These are phyloP conservation scores for Meloidogyne floridensis DNA, from an alignment of 1,140 invertebrate genomes.

Conservation along the genomic window DNA sequence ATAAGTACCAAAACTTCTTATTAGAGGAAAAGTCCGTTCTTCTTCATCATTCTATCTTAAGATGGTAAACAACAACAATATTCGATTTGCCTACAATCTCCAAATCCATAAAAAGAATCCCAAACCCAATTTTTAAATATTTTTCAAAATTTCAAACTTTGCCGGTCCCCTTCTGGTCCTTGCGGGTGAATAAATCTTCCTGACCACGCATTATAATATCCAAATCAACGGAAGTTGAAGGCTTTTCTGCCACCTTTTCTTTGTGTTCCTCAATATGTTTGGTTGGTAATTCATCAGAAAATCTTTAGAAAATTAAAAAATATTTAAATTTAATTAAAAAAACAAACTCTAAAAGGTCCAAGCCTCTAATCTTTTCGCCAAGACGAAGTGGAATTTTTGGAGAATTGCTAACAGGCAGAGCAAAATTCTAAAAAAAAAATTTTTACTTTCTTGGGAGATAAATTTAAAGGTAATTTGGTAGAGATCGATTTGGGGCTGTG, in stretches of 20 bases:
- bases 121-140: no score
- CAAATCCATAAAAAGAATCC: no score
- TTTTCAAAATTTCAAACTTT: not conserved
- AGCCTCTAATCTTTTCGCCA: not conserved
- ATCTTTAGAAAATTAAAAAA: not conserved
- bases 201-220: not conserved
- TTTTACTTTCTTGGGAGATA: not conserved
- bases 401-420: not conserved
- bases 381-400: not conserved
- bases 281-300: not conserved
- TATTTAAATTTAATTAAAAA: not conserved
- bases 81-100: no score
- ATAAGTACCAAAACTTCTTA: no score
- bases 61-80: no score
- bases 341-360: conserved; percentile 2
- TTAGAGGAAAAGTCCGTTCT: no score
- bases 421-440: not conserved
- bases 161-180: not conserved
- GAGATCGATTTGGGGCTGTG: no score
- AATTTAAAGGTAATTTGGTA: no score
- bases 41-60: no score
- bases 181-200: not conserved
- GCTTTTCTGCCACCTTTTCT: not conserved
- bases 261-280: not conserved
- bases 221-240: not conserved